A percentile compares a stretch with the other conserved stretches of the same genome.
These are phyloP conservation scores for Dusona sp. DNA, from an alignment of 2,888 invertebrate genomes.

Conservation along the genomic window DNA sequence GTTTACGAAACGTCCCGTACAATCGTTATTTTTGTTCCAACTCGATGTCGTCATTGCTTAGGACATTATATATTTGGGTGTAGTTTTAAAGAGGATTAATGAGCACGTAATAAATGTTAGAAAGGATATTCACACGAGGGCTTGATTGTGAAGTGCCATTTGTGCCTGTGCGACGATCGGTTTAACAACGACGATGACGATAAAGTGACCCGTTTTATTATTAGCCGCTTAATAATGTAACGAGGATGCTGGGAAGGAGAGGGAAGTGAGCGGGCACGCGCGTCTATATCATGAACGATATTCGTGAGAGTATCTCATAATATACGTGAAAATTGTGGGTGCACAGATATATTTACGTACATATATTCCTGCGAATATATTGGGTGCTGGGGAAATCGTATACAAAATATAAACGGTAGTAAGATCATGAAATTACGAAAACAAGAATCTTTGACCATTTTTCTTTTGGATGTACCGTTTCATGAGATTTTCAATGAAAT, in stretches of 20 bases:
- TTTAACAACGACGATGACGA: constrained; percentile 53
- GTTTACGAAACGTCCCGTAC: not conserved
- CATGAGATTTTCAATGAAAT: not conserved
- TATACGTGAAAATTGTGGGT: constrained; percentile 13
- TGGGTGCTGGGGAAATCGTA: not conserved
- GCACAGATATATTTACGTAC: not conserved
- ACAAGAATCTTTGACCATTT: not conserved
- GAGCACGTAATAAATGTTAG: not conserved
- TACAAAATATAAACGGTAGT: not conserved
- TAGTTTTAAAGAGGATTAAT: constrained; percentile 3
- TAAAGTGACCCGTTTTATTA: constrained; percentile 62
- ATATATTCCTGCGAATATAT: not conserved
- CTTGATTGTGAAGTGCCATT: constrained; percentile 17
- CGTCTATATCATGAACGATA: constrained; percentile 40
- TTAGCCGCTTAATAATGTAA: constrained; percentile 67
- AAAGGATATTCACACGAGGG: constrained; percentile 48
- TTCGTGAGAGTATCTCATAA: constrained; percentile 24
- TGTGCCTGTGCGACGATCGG: constrained; percentile 35
- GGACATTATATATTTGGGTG: not conserved
- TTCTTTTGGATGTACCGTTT: not conserved
- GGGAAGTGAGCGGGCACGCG: constrained; percentile 42
- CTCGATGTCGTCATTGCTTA: not conserved
- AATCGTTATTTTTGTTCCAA: not conserved
- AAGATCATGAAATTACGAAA: not conserved
- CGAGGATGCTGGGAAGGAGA: constrained; percentile 55